These are phyloP conservation scores for Pholis gunnellus DNA, from an alignment of 2,113 vertebrate species.

Conservation along the genomic window DNA sequence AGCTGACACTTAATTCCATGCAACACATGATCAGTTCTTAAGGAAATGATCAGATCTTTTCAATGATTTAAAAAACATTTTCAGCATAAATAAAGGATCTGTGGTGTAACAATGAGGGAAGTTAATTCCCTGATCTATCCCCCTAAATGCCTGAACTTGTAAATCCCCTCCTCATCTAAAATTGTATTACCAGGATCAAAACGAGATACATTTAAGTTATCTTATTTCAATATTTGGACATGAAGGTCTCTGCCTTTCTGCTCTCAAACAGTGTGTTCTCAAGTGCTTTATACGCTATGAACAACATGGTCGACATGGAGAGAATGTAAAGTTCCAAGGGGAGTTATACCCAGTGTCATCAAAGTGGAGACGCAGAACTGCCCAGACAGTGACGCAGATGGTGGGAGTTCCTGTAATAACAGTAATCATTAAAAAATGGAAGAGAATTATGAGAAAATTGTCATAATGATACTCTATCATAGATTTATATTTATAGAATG, in stretches of 20 bases:
- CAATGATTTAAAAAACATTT: neutral
- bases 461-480: neutral
- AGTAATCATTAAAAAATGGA: neutral
- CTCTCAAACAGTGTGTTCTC: neutral
- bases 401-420: constrained; percentile 92
- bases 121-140: neutral
- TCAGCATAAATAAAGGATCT: neutral
- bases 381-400: constrained; percentile 96
- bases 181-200: neutral
- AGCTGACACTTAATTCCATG: neutral
- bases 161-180: neutral
- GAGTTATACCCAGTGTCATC: constrained; percentile 88
- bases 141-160: neutral
- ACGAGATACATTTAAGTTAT: neutral
- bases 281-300: neutral
- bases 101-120: neutral
- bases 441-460: neutral
- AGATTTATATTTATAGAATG: neutral
- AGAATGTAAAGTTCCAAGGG: neutral
- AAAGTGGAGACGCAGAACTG: constrained; percentile 93
- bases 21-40: neutral
- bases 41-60: neutral
- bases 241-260: neutral
- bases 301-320: neutral
- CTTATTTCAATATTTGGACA: neutral